Conservation (phyloP, 2,113 vertebrate species). For the Carassius gibelio region DNA sequence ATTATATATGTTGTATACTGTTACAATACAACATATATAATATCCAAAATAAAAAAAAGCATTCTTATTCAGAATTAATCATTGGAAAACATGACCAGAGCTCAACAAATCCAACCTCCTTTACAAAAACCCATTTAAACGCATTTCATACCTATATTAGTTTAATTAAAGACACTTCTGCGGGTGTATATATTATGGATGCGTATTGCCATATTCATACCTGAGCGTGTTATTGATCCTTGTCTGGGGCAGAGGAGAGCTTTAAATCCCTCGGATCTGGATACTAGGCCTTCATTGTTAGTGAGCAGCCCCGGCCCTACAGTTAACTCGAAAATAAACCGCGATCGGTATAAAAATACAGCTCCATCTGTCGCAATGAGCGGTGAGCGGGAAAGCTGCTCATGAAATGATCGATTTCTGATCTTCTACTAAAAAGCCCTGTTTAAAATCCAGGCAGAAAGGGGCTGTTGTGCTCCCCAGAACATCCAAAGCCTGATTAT, state of each 20-base stretch:
- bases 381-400: background rate
- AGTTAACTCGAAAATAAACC: slow-evolving; percentile 42
- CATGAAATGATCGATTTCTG: background rate
- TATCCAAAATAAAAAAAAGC: background rate
- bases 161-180: background rate
- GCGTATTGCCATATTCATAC: slow-evolving; percentile 18
- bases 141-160: background rate
- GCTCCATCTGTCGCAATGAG: background rate
- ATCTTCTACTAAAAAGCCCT: background rate
- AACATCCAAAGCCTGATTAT: slow-evolving; percentile 51
- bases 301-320: slow-evolving; percentile 44
- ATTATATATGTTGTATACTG: too few species aligned
- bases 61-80: background rate
- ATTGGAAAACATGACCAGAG: background rate
- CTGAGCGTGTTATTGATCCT: slow-evolving; percentile 44
- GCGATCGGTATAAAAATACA: slow-evolving; percentile 34
- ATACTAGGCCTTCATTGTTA: slow-evolving; percentile 63
- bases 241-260: slow-evolving; percentile 43
- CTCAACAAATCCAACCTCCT: background rate
- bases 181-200: background rate
- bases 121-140: background rate
- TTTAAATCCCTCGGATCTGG: slow-evolving; percentile 56
- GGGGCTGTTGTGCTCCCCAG: slow-evolving; percentile 28
- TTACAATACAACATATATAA: background rate
- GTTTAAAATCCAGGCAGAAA: background rate